These are phyloP conservation scores for Deilephila porcellus DNA, from an alignment of 2,888 invertebrate genomes.

Conservation along the genomic window DNA sequence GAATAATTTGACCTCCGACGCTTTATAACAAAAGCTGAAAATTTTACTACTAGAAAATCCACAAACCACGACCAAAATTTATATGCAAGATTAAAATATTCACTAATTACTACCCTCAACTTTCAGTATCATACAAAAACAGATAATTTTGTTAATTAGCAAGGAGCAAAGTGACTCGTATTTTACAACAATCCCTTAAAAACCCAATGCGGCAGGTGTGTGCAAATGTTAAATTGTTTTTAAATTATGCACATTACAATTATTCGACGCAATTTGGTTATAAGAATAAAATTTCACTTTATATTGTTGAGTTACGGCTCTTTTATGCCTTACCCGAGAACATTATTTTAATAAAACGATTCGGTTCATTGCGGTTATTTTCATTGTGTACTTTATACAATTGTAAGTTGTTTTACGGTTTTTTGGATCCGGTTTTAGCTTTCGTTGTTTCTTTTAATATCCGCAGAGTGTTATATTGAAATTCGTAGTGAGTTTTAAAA, in stretches of 20 bases:
- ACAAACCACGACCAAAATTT: neutral
- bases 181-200: constrained; percentile 30
- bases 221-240: constrained; percentile 29
- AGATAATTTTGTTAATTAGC: neutral
- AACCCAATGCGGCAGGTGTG: constrained; percentile 28
- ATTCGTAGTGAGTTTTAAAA: no score
- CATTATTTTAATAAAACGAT: constrained; percentile 14
- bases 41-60: neutral
- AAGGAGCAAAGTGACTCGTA: constrained; percentile 18
- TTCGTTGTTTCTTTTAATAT: no score
- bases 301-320: constrained; percentile 11
- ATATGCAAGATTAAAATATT: neutral
- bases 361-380: neutral
- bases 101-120: neutral
- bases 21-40: neutral
- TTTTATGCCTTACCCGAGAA: constrained; percentile 5
- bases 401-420: no score
- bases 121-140: neutral
- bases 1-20: no score
- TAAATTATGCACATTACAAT: constrained; percentile 32
- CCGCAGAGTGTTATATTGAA: no score
- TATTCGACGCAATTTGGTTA: constrained; percentile 28
- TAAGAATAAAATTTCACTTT: constrained; percentile 30
- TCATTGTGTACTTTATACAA: neutral
- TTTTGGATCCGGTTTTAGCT: no score